Base-by-base conservation (phyloP, 2,888 invertebrate species). In the Saturnia pavonia region DNA sequence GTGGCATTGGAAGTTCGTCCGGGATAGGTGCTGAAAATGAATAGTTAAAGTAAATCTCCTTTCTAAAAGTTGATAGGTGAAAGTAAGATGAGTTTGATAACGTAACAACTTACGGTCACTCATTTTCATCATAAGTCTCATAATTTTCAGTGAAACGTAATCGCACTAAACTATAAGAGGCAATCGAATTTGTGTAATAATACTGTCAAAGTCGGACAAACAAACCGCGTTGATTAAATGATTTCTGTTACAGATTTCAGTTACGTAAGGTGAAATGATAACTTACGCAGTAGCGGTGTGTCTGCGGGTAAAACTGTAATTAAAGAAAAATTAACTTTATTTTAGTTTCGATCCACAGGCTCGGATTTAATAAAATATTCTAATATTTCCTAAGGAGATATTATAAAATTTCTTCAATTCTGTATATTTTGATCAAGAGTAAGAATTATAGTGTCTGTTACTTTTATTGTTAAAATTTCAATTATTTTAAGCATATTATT, bases 11-110 rank as follows among this genome's bases (percentile, higher is more conserved):
- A 16, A 73, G 74, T 34, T 72, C 66, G 54, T 81, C 81, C 3
- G 81, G 79, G 48, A 79, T 51, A 19, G 78, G 76, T 19, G 81
- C 82, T 82, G 73, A 34, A 84, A 83, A 70, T 54, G 12, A 27
- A 19, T 40, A 34, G 4, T 12, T 60, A 14, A 22, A 22, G 6
- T 27, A 60, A 60, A 60, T 60, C 22, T 60, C 1, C 14, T 27
- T 0, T 27, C 14, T 60, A 60, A 27, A 27, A 60, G 27, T 16
- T 14, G 4, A 57, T 25, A 8, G 1, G 14, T 27, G 27, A 14
- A 6, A 27, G 12, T 1, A 14, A 27, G 14, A 14, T 25, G 12
- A 60, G 25, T 25, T 60, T 25, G 14, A 60, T 48, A 19, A 45
- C 16, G 16, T 45, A 14, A 0, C n/a, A n/a, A n/a, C n/a, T n/a